Percentiles rank a stretch among this genome's conserved stretches.
Evolutionary conservation across 64 coral and sea anemone genomes (phyloP).

Genomic region (Astreopora myriophthalma): DNA sequence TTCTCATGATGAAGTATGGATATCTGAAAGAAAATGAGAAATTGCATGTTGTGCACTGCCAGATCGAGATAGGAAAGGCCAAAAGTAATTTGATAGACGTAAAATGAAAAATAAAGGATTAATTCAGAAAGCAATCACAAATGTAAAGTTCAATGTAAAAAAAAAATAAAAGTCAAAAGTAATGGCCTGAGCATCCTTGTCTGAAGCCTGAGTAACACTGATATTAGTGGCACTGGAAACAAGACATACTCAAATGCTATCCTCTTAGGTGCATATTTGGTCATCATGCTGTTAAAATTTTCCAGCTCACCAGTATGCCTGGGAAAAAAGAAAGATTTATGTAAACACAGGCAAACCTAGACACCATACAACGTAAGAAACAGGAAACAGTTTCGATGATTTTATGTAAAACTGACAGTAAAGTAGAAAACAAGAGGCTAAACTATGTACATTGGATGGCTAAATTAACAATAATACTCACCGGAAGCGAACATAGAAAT

Average conservation of each 20-base stretch:
- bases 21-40: not conserved
- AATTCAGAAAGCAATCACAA: not conserved
- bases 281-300: slow-evolving; percentile 73
- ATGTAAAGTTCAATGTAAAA: not conserved
- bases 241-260: slow-evolving; percentile 76
- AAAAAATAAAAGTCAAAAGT: not conserved
- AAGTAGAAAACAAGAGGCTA: not conserved
- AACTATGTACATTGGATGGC: not conserved
- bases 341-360: too few relatives aligned
- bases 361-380: not conserved
- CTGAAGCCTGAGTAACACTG: not conserved
- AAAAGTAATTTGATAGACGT: not conserved
- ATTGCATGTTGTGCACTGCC: not conserved
- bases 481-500: slow-evolving; percentile 53
- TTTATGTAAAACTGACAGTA: too few relatives aligned
- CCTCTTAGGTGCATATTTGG: slow-evolving; percentile 77
- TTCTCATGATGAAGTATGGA: slow-evolving; percentile 26
- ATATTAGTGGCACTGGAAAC: not conserved
- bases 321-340: not conserved
- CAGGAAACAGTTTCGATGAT: too few relatives aligned
- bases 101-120: not conserved
- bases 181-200: not conserved
- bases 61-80: not conserved
- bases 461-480: not conserved
- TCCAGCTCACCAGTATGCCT: slow-evolving; percentile 73